These are phyloP conservation scores for Pedionomus torquatus DNA, from an alignment of 2,113 vertebrate genomes.

Conservation along the genomic window DNA sequence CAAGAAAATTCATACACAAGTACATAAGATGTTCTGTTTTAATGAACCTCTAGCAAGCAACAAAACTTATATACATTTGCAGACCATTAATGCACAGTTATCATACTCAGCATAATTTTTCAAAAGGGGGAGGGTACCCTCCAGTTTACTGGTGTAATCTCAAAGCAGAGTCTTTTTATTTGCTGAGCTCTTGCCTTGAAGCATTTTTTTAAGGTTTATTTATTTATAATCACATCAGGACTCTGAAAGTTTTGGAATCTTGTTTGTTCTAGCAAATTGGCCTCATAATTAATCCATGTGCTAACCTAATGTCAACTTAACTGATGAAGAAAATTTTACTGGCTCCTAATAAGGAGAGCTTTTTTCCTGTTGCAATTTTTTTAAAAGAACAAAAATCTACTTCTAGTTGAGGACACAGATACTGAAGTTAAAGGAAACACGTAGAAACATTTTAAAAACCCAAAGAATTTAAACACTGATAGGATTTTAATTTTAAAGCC, in stretches of 20 bases:
- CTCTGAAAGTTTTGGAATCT: neutral
- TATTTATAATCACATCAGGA: neutral
- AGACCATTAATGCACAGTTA: neutral
- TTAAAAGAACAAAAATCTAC: neutral
- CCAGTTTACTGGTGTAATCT: neutral
- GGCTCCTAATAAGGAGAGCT: neutral
- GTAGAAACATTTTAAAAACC: neutral
- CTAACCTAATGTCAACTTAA: neutral
- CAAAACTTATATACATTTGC: neutral
- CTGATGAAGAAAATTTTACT: slow-evolving; percentile 15
- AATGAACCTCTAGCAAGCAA: neutral
- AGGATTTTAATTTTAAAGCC: neutral
- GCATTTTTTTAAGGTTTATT: neutral
- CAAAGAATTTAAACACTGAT: neutral
- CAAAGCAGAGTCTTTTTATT: neutral
- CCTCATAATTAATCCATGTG: slow-evolving; percentile 8
- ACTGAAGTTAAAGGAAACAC: neutral
- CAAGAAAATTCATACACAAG: neutral
- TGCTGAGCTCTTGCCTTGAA: neutral
- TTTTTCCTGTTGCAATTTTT: neutral
- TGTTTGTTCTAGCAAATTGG: neutral
- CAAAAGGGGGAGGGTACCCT: neutral
- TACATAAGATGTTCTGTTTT: neutral
- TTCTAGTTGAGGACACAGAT: neutral
- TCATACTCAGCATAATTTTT: neutral